Evolutionary conservation across 1,140 invertebrate genomes (phyloP).

Genomic region (Papilio polytes): DNA sequence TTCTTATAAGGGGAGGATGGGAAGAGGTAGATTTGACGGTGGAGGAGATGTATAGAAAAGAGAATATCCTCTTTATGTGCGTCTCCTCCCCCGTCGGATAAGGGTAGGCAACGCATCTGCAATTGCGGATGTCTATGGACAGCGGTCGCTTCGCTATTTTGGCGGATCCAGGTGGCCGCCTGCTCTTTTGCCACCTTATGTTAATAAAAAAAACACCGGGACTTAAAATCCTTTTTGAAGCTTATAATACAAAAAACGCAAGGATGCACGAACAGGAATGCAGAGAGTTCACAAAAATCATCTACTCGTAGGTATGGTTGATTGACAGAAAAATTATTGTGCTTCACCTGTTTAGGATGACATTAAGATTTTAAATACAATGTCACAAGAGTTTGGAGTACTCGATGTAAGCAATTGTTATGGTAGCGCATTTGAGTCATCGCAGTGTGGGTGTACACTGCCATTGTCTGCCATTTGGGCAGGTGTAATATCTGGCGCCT

Average conservation of each 20-base stretch:
- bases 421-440: conserved; percentile 56
- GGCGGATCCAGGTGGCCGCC: too few relatives aligned
- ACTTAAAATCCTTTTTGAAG: not conserved
- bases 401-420: not conserved
- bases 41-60: too few relatives aligned
- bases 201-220: not conserved
- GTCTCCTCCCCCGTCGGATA: too few relatives aligned
- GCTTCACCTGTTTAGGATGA: not conserved
- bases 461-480: conserved; percentile 57
- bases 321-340: not conserved
- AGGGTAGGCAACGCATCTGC: too few relatives aligned
- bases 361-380: not conserved
- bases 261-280: too few relatives aligned
- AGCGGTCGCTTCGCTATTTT: too few relatives aligned
- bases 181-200: too few relatives aligned
- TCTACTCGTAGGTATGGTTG: not conserved
- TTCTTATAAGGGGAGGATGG: too few relatives aligned
- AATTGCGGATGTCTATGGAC: too few relatives aligned
- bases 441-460: conserved; percentile 57
- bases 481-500: conserved; percentile 49
- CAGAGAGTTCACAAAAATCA: not conserved
- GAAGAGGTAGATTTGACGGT: too few relatives aligned
- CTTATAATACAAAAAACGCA: too few relatives aligned
- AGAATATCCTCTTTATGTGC: too few relatives aligned
- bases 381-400: not conserved